Evolutionary conservation across 2,797 vertebrate genomes (phyloP).

Genomic region (Rhabdomys pumilio): DNA sequence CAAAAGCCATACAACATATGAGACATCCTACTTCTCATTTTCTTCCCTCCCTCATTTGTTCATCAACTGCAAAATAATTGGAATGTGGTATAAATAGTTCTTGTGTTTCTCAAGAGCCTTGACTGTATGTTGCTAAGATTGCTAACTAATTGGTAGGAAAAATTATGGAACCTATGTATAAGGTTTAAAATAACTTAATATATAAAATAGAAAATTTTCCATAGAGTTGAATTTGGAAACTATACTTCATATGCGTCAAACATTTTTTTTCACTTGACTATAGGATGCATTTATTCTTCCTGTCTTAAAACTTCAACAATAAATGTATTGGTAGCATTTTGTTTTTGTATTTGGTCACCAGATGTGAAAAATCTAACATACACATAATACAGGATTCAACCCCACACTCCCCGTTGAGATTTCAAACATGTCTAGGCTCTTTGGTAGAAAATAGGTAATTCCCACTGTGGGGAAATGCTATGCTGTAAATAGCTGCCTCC

Average conservation of each 20-base stretch:
- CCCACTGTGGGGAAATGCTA: slow-evolving; percentile 71
- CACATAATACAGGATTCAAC: slow-evolving; percentile 64
- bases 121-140: not conserved
- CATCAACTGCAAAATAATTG: not conserved
- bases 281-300: slow-evolving; percentile 57
- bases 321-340: slow-evolving; percentile 63
- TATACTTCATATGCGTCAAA: slow-evolving; percentile 30
- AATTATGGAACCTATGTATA: not conserved
- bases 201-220: slow-evolving; percentile 40
- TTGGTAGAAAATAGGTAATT: slow-evolving; percentile 79
- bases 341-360: slow-evolving; percentile 64
- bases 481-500: slow-evolving; percentile 75
- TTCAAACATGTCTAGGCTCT: slow-evolving; percentile 72
- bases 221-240: slow-evolving; percentile 51
- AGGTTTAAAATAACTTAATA: slow-evolving; percentile 49
- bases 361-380: slow-evolving; percentile 60
- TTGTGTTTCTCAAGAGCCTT: slow-evolving; percentile 38
- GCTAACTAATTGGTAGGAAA: not conserved
- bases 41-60: slow-evolving; percentile 5
- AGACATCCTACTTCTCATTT: not conserved
- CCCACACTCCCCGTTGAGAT: slow-evolving; percentile 64
- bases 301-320: slow-evolving; percentile 53
- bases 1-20: slow-evolving; percentile 33
- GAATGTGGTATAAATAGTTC: not conserved
- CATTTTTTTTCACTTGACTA: slow-evolving; percentile 42